A percentile compares a stretch with the other conserved stretches of the same genome.
phyloP scores from a whole-genome alignment of 2,113 vertebrate species.

The Polyodon spathula region DNA sequence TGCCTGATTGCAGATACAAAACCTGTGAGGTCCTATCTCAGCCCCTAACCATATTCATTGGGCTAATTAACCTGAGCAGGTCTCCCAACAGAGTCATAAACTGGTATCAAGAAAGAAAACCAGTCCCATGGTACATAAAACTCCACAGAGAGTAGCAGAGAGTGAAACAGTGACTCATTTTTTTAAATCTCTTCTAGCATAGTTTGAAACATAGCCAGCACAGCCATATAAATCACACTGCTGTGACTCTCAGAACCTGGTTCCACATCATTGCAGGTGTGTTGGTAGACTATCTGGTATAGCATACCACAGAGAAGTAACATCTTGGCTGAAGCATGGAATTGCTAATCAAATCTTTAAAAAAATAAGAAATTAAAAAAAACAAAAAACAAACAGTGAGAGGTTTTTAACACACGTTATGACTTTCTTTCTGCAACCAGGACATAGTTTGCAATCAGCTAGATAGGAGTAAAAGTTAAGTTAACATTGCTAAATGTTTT shows the following conservation, averaged over 20 bases:
- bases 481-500: too few species aligned
- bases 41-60: constrained; percentile 40
- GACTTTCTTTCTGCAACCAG: background rate
- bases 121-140: constrained; percentile 2
- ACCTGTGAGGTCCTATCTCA: constrained; percentile 1
- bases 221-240: background rate
- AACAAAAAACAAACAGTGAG: background rate
- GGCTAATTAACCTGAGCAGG: constrained; percentile 54
- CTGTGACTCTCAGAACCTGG: background rate
- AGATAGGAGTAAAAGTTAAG: background rate
- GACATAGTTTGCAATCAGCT: background rate
- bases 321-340: constrained; percentile 13
- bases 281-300: background rate
- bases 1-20: constrained; percentile 8
- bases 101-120: constrained; percentile 7
- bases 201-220: background rate
- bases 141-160: background rate
- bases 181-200: background rate
- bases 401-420: constrained; percentile 9
- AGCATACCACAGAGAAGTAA: constrained; percentile 4
- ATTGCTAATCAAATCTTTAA: constrained; percentile 7
- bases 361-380: constrained; percentile 1
- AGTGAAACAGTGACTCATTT: constrained; percentile 1
- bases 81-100: constrained; percentile 37
- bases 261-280: constrained; percentile 6